These are phyloP conservation scores for Emesis castigata DNA, from an alignment of 2,888 invertebrate species.

Conservation along the genomic window DNA sequence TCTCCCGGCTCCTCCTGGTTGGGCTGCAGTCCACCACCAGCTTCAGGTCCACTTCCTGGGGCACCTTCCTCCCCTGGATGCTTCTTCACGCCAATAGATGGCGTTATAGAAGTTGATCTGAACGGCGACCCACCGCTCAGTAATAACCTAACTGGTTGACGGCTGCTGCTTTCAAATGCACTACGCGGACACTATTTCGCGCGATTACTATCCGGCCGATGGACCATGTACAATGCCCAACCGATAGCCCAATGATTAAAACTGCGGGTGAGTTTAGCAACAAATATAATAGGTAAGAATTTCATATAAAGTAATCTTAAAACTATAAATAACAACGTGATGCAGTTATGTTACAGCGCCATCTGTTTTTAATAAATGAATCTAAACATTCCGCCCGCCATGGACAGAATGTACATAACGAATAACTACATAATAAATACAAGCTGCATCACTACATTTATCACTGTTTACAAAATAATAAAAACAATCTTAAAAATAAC, in stretches of 20 bases:
- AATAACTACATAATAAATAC: not conserved
- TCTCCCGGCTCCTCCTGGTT: not conserved
- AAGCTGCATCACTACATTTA: too few relatives aligned
- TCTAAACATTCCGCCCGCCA: not conserved
- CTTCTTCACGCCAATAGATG: not conserved
- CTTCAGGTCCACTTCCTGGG: not conserved
- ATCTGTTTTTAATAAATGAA: not conserved
- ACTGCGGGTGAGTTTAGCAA: not conserved
- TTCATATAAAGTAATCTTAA: not conserved
- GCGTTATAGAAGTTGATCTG: not conserved
- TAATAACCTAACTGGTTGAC: not conserved
- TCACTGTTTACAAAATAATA: too few relatives aligned
- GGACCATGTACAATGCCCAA: not conserved
- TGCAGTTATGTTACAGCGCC: not conserved
- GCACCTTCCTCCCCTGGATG: not conserved
- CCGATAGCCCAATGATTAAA: too few relatives aligned
- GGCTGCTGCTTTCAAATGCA: not conserved
- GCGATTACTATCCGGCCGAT: not conserved
- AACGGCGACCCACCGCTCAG: not conserved
- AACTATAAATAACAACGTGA: not conserved
- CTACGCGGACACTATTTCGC: not conserved
- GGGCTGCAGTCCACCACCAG: conserved; percentile 4
- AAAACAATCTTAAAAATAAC: too few relatives aligned
- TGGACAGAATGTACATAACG: not conserved
- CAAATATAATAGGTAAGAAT: not conserved